A percentile compares a stretch with the other conserved stretches of the same genome.
These are phyloP conservation scores for Porites divaricata DNA, from an alignment of 92 coral and sea anemone species.

Conservation along the genomic window DNA sequence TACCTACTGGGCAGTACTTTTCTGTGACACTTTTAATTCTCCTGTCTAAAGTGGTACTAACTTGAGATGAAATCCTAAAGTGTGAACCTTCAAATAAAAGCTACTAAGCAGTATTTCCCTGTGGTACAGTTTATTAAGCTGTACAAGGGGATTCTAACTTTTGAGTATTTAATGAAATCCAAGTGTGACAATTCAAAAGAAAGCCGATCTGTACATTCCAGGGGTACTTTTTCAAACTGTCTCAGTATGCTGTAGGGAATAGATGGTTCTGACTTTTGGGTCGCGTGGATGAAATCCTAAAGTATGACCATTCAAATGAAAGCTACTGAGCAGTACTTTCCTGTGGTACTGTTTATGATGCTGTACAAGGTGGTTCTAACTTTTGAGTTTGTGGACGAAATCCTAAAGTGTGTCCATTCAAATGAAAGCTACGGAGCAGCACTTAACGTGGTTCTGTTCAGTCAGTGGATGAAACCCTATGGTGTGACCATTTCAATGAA, in stretches of 20 bases:
- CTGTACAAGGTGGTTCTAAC: too few relatives aligned
- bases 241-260: background rate
- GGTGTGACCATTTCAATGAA: background rate
- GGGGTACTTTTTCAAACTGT: background rate
- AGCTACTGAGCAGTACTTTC: background rate
- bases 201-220: background rate
- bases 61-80: too few relatives aligned
- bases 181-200: background rate
- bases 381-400: background rate
- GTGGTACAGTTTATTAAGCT: background rate
- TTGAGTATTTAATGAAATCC: background rate
- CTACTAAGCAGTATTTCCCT: background rate
- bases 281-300: background rate
- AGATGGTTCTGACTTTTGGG: conserved; percentile 7
- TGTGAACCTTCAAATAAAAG: background rate
- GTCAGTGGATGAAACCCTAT: background rate
- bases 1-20: too few relatives aligned
- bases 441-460: background rate
- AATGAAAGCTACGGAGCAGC: background rate
- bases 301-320: background rate
- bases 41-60: too few relatives aligned
- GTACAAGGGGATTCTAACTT: background rate
- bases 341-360: too few relatives aligned
- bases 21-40: too few relatives aligned
- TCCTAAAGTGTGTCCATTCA: background rate